Conservation (phyloP, 1,140 invertebrate species). For the Dreissena polymorpha region DNA sequence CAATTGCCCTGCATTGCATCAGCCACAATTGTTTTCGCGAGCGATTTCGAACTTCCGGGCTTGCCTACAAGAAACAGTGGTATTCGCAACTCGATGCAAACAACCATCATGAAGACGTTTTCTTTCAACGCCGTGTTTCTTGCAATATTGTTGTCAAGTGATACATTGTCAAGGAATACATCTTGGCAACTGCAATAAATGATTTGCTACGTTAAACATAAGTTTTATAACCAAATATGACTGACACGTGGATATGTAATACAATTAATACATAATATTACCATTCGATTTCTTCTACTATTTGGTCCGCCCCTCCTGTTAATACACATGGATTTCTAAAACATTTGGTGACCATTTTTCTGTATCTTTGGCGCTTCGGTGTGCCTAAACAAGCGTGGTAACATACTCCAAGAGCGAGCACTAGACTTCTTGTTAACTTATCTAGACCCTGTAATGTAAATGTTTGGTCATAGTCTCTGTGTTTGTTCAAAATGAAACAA, state of each 20-base stretch:
- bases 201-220: no score
- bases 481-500: no score
- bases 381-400: slow-evolving; percentile 69
- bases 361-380: slow-evolving; percentile 59
- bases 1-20: slow-evolving; percentile 72
- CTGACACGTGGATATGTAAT: no score
- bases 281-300: slow-evolving; percentile 61
- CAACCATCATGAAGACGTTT: slow-evolving; percentile 77
- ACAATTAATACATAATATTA: slow-evolving; percentile 30
- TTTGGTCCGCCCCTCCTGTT: slow-evolving; percentile 51
- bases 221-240: no score
- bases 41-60: slow-evolving; percentile 76
- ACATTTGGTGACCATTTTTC: slow-evolving; percentile 46
- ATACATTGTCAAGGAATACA: slow-evolving; percentile 69
- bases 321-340: slow-evolving; percentile 59
- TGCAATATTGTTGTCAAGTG: slow-evolving; percentile 70
- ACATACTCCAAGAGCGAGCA: slow-evolving; percentile 70
- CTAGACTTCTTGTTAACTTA: slow-evolving; percentile 56
- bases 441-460: neutral
- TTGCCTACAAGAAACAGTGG: slow-evolving; percentile 77
- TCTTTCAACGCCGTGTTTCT: slow-evolving; percentile 74
- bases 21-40: slow-evolving; percentile 71
- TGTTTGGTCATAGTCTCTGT: no score
- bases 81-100: slow-evolving; percentile 72
- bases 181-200: slow-evolving; percentile 68